Evolutionary conservation across 2,797 vertebrate genomes (phyloP).

Genomic region (Geotrypetes seraphini): DNA sequence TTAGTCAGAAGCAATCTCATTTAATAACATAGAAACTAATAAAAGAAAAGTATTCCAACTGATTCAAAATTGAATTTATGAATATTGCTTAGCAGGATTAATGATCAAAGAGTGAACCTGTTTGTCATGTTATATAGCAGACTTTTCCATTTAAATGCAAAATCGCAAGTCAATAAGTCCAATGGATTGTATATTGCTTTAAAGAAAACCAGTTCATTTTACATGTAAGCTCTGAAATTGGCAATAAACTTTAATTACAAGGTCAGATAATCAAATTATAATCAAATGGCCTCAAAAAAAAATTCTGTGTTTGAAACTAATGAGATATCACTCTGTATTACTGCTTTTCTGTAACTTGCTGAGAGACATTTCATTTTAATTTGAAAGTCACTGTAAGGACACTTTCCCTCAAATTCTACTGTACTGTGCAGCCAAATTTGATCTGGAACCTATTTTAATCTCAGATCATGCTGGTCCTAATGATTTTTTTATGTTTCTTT

Average conservation of each 20-base stretch:
- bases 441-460: constrained; percentile 48
- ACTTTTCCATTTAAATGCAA: constrained; percentile 68
- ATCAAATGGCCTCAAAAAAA: constrained; percentile 58
- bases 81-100: constrained; percentile 93
- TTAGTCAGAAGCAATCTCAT: constrained; percentile 99
- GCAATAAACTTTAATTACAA: constrained; percentile 66
- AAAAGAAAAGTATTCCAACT: constrained; percentile 87
- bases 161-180: constrained; percentile 51
- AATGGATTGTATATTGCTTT: constrained; percentile 49
- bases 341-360: constrained; percentile 41
- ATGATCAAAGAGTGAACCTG: constrained; percentile 76
- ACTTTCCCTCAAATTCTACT: constrained; percentile 39
- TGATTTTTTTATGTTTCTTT: constrained; percentile 38
- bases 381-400: constrained; percentile 58
- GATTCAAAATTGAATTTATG: constrained; percentile 98
- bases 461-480: constrained; percentile 30
- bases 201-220: constrained; percentile 55
- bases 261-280: constrained; percentile 67
- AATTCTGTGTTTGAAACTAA: constrained; percentile 64
- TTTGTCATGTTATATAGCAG: constrained; percentile 70
- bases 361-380: constrained; percentile 59
- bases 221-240: constrained; percentile 51
- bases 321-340: constrained; percentile 46
- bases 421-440: constrained; percentile 41
- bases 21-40: constrained; percentile 99